Conservation (phyloP, 2,888 invertebrate species). For the Furcula furcula region DNA sequence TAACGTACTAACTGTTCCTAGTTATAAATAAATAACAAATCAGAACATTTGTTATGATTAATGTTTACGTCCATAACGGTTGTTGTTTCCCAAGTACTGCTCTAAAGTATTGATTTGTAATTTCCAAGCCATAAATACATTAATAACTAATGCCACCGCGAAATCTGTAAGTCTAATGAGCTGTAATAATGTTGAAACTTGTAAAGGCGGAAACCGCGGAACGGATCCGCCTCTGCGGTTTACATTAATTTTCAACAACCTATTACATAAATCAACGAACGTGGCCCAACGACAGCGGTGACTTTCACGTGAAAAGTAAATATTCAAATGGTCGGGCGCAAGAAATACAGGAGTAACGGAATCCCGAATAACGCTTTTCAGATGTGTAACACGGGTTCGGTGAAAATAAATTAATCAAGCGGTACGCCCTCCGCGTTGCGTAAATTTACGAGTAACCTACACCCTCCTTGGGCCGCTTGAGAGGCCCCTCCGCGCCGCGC, state of each 20-base stretch:
- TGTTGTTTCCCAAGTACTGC: too few species aligned
- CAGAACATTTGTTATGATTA: too few species aligned
- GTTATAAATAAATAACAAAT: too few species aligned
- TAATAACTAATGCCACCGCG: too few species aligned
- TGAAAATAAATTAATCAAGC: conserved; percentile 70
- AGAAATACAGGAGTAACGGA: conserved; percentile 36
- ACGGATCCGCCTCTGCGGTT: conserved; percentile 11
- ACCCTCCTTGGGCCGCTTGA: conserved; percentile 5
- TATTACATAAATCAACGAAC: conserved; percentile 21
- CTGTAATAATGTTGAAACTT: conserved; percentile 11
- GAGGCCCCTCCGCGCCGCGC: conserved; percentile 14
- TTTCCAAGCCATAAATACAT: too few species aligned
- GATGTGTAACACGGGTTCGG: conserved; percentile 58
- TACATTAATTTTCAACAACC: conserved; percentile 19
- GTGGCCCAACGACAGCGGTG: conserved; percentile 21
- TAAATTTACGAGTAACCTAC: conserved; percentile 65
- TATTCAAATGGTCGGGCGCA: conserved; percentile 27
- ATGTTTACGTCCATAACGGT: too few species aligned
- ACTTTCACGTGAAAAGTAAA: conserved; percentile 32
- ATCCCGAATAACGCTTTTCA: conserved; percentile 48
- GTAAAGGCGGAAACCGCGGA: conserved; percentile 15
- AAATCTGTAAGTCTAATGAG: background rate
- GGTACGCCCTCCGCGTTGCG: conserved; percentile 53
- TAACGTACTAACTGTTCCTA: too few species aligned
- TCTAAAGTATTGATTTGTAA: too few species aligned